Conservation (phyloP, 2,113 vertebrate genomes). For the Corapipo altera region DNA sequence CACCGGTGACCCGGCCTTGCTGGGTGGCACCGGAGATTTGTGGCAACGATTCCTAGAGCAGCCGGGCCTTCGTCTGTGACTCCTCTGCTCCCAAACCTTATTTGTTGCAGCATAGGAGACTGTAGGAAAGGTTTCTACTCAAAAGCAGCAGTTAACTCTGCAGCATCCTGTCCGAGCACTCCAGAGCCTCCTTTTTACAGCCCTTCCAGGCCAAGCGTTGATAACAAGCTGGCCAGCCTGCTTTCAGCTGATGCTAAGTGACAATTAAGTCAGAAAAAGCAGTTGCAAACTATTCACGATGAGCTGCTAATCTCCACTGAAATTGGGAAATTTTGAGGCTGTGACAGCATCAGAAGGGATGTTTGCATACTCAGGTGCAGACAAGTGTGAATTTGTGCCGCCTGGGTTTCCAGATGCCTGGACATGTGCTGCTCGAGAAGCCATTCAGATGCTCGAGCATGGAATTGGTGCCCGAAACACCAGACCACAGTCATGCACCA, state of each 20-base stretch:
- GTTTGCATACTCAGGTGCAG: not conserved
- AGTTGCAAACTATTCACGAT: not conserved
- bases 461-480: not conserved
- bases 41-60: accelerated
- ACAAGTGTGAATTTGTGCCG: not conserved
- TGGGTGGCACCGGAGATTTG: not conserved
- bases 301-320: not conserved
- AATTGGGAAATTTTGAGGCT: not conserved
- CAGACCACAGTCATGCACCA: not conserved
- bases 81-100: not conserved
- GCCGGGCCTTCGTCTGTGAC: not conserved
- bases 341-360: not conserved
- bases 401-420: not conserved
- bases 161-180: accelerated
- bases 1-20: not conserved
- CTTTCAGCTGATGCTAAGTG: not conserved
- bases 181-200: not conserved
- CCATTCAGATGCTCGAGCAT: accelerated
- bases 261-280: not conserved
- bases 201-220: not conserved
- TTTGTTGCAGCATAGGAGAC: accelerated
- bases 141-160: not conserved
- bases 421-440: accelerated
- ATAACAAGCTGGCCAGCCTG: not conserved
- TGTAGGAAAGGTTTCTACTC: not conserved